These are phyloP conservation scores for Crossocerus cetratus DNA, from an alignment of 2,888 invertebrate species.

Conservation along the genomic window DNA sequence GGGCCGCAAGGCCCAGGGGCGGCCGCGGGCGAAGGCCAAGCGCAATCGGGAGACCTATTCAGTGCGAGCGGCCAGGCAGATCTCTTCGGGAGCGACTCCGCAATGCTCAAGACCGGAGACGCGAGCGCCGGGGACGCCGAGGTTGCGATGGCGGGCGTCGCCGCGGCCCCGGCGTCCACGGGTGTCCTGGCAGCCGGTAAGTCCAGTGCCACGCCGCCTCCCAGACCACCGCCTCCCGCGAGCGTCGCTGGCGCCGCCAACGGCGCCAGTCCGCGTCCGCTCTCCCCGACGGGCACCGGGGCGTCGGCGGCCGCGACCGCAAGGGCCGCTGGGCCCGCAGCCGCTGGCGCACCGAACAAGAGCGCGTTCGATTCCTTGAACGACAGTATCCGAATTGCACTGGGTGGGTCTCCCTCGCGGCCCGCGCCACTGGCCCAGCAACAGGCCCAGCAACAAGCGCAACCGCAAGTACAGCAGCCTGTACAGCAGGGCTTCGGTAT, in stretches of 20 bases:
- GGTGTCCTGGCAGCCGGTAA: constrained; percentile 62
- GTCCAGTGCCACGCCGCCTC: constrained; percentile 75
- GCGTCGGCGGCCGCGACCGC: constrained; percentile 75
- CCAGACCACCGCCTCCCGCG: constrained; percentile 76
- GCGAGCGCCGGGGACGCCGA: constrained; percentile 61
- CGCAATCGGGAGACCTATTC: constrained; percentile 69
- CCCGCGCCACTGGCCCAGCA: constrained; percentile 61
- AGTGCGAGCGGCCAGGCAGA: constrained; percentile 73
- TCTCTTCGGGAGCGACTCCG: constrained; percentile 73
- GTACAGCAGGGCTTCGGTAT: constrained; percentile 64
- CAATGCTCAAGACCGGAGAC: constrained; percentile 67
- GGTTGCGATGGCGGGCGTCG: constrained; percentile 23
- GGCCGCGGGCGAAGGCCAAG: constrained; percentile 39
- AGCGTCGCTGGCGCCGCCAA: constrained; percentile 71
- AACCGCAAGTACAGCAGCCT: constrained; percentile 59
- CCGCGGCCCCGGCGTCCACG: constrained; percentile 62
- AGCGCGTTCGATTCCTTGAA: constrained; percentile 85
- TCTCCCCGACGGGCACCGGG: constrained; percentile 77
- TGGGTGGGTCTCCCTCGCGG: constrained; percentile 81
- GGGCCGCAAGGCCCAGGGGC: neutral
- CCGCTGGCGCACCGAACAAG: constrained; percentile 78
- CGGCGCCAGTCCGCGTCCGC: constrained; percentile 76
- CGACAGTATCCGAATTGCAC: constrained; percentile 83
- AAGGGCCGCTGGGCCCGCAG: too few species aligned
- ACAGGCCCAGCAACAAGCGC: constrained; percentile 22